Percentiles rank a stretch among this genome's conserved stretches.
Evolutionary conservation across 2,113 vertebrate species (phyloP).

Genomic region (Fulmarus glacialis): DNA sequence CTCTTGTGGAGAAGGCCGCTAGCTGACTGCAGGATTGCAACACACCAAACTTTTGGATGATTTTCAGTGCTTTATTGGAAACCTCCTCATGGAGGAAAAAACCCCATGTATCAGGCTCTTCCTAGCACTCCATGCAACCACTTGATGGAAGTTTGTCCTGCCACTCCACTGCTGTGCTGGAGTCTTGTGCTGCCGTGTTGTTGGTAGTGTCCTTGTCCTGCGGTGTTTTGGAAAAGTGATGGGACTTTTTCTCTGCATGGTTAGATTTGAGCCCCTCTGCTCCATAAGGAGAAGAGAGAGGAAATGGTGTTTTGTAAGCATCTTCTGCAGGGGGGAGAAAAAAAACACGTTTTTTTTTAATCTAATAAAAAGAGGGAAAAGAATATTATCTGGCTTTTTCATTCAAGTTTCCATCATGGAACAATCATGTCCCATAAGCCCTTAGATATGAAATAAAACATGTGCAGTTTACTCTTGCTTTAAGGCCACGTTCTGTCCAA

Average conservation of each 20-base stretch:
- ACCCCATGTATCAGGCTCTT: fast-evolving
- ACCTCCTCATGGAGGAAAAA: background rate
- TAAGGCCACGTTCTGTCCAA: background rate
- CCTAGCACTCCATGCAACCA: background rate
- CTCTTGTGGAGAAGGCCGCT: background rate
- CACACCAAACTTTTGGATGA: background rate
- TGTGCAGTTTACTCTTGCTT: background rate
- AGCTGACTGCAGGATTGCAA: background rate
- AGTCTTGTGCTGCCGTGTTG: background rate
- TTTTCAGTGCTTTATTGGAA: background rate
- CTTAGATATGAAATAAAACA: background rate
- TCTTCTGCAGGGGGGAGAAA: background rate
- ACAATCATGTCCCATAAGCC: background rate
- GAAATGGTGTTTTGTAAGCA: background rate
- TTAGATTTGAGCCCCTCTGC: background rate
- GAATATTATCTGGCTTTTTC: background rate
- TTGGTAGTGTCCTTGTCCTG: background rate
- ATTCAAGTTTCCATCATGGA: background rate
- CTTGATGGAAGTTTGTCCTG: background rate
- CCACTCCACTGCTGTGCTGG: background rate
- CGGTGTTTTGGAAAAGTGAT: background rate
- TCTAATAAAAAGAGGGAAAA: background rate
- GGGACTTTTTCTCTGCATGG: background rate
- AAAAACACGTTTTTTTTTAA: background rate
- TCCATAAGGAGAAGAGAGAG: background rate